Evolutionary conservation across 2,888 invertebrate genomes (phyloP).

Genomic region (Acholoe squamosa): DNA sequence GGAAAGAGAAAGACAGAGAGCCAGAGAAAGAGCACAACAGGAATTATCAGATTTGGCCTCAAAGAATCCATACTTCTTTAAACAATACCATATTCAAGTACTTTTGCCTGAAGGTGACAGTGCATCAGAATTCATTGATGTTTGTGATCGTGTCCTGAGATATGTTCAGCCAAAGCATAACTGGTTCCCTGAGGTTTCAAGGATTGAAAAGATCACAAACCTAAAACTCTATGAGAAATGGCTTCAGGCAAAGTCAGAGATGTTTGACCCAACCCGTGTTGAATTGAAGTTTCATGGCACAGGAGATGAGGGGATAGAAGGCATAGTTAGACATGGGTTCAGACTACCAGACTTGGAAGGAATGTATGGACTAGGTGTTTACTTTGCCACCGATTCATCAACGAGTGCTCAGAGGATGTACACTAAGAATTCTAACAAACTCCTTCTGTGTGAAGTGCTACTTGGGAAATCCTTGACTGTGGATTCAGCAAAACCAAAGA

Average conservation of each 20-base stretch:
- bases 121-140: conserved; percentile 65
- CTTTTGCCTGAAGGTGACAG: conserved; percentile 65
- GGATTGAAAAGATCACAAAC: conserved; percentile 67
- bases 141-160: conserved; percentile 64
- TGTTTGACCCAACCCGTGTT: conserved; percentile 58
- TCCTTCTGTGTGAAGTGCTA: conserved; percentile 68
- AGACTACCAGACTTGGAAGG: conserved; percentile 35
- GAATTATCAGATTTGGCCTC: neutral
- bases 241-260: neutral
- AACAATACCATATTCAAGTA: neutral
- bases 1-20: neutral
- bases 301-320: conserved; percentile 55
- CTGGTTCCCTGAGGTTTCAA: conserved; percentile 65
- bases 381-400: conserved; percentile 69
- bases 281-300: conserved; percentile 69
- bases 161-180: conserved; percentile 67
- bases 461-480: conserved; percentile 65
- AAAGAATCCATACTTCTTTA: neutral
- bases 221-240: conserved; percentile 49
- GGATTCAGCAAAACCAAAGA: conserved; percentile 29
- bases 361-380: conserved; percentile 66
- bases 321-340: conserved; percentile 65
- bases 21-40: neutral
- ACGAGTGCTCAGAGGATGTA: conserved; percentile 68
- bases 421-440: conserved; percentile 68